Percentiles rank a stretch among this genome's conserved stretches.
These are phyloP conservation scores for Mimumesa dahlbomi DNA, from an alignment of 2,888 invertebrate genomes.

Conservation along the genomic window DNA sequence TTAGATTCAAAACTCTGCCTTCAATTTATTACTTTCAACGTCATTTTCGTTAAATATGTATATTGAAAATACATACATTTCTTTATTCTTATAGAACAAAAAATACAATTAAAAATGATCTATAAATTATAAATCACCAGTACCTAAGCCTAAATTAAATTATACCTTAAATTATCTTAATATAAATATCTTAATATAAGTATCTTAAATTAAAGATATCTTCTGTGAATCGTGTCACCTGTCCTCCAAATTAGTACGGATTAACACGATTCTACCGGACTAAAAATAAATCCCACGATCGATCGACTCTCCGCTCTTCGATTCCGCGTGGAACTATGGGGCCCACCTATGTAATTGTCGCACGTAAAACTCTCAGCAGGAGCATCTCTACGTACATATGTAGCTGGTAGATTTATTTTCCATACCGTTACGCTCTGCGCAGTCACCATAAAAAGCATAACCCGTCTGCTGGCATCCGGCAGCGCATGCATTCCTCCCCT, in stretches of 20 bases:
- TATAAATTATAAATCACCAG: too few species aligned
- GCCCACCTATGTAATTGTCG: slow-evolving; percentile 50
- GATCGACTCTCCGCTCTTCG: slow-evolving; percentile 30
- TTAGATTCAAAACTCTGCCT: too few species aligned
- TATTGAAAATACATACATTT: too few species aligned
- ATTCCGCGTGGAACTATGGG: slow-evolving; percentile 51
- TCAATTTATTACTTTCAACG: too few species aligned
- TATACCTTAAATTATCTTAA: too few species aligned
- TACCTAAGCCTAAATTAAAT: too few species aligned
- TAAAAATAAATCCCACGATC: neutral
- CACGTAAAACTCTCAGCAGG: slow-evolving; percentile 60
- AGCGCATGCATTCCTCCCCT: slow-evolving; percentile 75
- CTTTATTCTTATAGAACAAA: too few species aligned
- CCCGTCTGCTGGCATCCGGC: slow-evolving; percentile 68
- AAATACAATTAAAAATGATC: too few species aligned
- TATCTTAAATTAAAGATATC: too few species aligned
- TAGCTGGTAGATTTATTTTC: slow-evolving; percentile 61
- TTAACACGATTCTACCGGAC: neutral
- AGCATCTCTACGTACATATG: slow-evolving; percentile 64
- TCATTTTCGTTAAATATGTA: too few species aligned
- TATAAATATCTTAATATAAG: too few species aligned
- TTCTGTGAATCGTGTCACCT: too few species aligned
- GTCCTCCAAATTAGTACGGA: neutral
- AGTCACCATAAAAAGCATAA: slow-evolving; percentile 53
- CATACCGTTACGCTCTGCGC: slow-evolving; percentile 50